A percentile compares a stretch with the other conserved stretches of the same genome.
phyloP scores from a whole-genome alignment of 2,113 vertebrate genomes.

The Falco punctatus region DNA sequence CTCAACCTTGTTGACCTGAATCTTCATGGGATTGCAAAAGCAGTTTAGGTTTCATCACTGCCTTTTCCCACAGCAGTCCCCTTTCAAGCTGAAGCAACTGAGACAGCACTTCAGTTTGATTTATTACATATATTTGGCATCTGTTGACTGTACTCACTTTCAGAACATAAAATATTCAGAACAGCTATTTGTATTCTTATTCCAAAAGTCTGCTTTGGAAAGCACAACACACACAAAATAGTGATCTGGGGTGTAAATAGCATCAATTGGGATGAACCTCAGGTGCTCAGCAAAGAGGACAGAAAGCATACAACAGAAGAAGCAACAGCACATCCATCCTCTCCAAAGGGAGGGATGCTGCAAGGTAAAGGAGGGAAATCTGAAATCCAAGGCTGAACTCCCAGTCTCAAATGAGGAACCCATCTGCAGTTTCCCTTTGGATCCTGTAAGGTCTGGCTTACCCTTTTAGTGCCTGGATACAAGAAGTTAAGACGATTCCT shows the following conservation, averaged over 20 bases:
- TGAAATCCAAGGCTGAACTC: accelerated
- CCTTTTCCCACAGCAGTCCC: neutral
- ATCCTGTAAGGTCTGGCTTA: neutral
- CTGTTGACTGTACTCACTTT: neutral
- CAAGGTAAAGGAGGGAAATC: neutral
- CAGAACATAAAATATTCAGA: neutral
- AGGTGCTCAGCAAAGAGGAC: neutral
- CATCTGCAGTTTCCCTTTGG: neutral
- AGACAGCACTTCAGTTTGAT: neutral
- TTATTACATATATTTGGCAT: conserved; percentile 2
- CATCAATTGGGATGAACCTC: neutral
- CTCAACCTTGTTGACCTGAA: neutral
- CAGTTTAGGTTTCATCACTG: conserved; percentile 3
- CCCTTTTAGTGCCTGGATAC: neutral
- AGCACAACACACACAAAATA: neutral
- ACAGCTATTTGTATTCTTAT: neutral
- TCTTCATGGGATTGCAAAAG: neutral
- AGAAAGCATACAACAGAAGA: neutral
- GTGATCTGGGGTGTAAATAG: neutral
- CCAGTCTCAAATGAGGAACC: neutral
- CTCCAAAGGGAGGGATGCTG: neutral
- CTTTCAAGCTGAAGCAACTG: neutral
- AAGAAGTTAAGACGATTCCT: neutral
- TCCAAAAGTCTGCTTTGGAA: neutral
- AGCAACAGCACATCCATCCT: neutral